These are phyloP conservation scores for Hyposoter didymator DNA, from an alignment of 2,888 invertebrate genomes.

Conservation along the genomic window DNA sequence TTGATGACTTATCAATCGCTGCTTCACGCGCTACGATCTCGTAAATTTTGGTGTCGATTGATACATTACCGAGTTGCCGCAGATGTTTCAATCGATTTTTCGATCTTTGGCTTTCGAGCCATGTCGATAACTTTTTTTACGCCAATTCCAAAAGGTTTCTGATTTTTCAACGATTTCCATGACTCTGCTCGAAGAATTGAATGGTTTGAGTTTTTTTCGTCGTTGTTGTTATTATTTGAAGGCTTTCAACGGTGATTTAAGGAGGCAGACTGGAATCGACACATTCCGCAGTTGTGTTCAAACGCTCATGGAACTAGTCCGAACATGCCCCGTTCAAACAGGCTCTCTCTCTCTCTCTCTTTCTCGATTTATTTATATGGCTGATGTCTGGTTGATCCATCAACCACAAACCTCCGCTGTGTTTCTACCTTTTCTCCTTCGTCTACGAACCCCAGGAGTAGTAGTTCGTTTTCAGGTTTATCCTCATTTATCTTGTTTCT, in stretches of 20 bases:
- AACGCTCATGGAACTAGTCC: conserved; percentile 63
- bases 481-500: conserved; percentile 27
- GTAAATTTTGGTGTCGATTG: neutral
- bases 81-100: neutral
- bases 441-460: neutral
- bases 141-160: neutral
- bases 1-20: neutral
- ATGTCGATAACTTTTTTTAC: neutral
- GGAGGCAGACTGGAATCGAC: conserved; percentile 50
- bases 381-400: conserved; percentile 10
- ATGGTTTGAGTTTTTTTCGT: neutral
- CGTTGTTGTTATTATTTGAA: neutral
- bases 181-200: neutral
- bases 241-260: conserved; percentile 28
- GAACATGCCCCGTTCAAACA: conserved; percentile 58
- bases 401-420: conserved; percentile 6
- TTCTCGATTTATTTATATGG: conserved; percentile 3
- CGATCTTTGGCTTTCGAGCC: neutral
- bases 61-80: neutral
- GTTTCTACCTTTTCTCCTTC: conserved; percentile 1
- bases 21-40: neutral
- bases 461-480: conserved; percentile 14
- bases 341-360: conserved; percentile 6
- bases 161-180: neutral
- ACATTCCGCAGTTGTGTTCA: conserved; percentile 64